Base-by-base conservation (phyloP, 2,113 vertebrate genomes). In the Neodon shergylaensis region DNA sequence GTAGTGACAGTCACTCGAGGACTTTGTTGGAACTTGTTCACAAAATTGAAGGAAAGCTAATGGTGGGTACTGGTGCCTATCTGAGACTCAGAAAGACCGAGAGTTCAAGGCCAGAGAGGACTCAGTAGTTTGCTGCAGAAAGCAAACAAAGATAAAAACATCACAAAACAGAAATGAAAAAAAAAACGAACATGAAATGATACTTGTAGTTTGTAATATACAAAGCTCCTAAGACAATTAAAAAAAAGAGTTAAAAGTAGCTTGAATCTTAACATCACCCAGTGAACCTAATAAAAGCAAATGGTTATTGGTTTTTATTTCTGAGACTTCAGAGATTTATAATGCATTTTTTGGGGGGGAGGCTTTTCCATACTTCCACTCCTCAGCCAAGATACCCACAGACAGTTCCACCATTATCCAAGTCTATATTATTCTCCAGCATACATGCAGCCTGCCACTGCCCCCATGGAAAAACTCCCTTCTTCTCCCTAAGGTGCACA, bases 21-120 rank as follows among this genome's bases (percentile, higher is more conserved):
- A 31, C 31, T 93, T 91, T 90, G 72, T 90, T 89, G 44, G 7
- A 91, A 85, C 8, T 86, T 85, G n/a, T 94, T 89, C 36, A 28
- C 54, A 72, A 54, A 73, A 54, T 42, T 28, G 74, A 89, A 76
- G 21, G 14, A 61, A n/a, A 33, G 49, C 33, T 49, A 39, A 16
- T n/a, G 52, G 21, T 58, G 36, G 49, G 22, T 58, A n/a, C 49
- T 74, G 66, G 24, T 58, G 49, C n/a, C n/a, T 58, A 22, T 26
- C 49, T 88, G 36, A 9, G 5, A 58, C n/a, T 61, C 16, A 31
- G 39, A 54, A 89, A 58, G 87, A 88, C 11, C 74, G 39, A 44
- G 24, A 61, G 26, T 44, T 89, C n/a, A 17, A 61, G 17, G 52
- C 26, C 16, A 74, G 70, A 74, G n/a, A 74, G 16, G n/a, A 10